Percentiles rank a stretch among this genome's conserved stretches.
These are phyloP conservation scores for Drosophila biarmipes DNA, from an alignment of 1,140 invertebrate genomes.

Conservation along the genomic window DNA sequence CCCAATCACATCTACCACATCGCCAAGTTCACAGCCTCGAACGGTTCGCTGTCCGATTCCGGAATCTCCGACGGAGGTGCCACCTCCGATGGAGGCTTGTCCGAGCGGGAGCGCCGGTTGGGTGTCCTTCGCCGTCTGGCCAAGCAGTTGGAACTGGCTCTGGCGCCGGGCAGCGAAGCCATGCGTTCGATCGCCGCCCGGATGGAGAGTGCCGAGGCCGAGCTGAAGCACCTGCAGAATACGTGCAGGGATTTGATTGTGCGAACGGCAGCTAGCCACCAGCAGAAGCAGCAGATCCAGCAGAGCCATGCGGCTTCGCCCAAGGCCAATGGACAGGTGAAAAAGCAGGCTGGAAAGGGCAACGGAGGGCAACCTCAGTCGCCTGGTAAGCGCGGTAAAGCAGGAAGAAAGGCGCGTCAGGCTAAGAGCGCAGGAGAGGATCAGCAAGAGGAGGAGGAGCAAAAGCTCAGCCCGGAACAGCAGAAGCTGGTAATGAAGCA, in stretches of 20 bases:
- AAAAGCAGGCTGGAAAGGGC: conserved; percentile 35
- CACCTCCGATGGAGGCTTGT: conserved; percentile 89
- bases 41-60: conserved; percentile 89
- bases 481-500: conserved; percentile 39
- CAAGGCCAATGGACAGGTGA: conserved; percentile 33
- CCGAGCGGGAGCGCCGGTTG: conserved; percentile 89
- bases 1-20: conserved; percentile 80
- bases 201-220: conserved; percentile 91
- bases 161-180: conserved; percentile 88
- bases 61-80: conserved; percentile 90
- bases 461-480: conserved; percentile 29
- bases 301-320: conserved; percentile 27
- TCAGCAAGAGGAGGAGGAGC: neutral
- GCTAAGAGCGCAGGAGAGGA: conserved; percentile 6
- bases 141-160: conserved; percentile 88
- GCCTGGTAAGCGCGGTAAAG: conserved; percentile 47
- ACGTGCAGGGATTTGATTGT: conserved; percentile 91
- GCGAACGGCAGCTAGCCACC: conserved; percentile 86
- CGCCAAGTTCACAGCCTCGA: conserved; percentile 84
- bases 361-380: conserved; percentile 20
- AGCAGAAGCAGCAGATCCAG: conserved; percentile 63
- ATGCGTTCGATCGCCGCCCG: conserved; percentile 88
- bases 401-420: conserved; percentile 46
- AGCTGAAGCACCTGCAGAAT: conserved; percentile 90
- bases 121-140: conserved; percentile 88